Evolutionary conservation across 37 sponge, comb jelly and placozoan species (phyloP).

Genomic region (Sycon ciliatum): DNA sequence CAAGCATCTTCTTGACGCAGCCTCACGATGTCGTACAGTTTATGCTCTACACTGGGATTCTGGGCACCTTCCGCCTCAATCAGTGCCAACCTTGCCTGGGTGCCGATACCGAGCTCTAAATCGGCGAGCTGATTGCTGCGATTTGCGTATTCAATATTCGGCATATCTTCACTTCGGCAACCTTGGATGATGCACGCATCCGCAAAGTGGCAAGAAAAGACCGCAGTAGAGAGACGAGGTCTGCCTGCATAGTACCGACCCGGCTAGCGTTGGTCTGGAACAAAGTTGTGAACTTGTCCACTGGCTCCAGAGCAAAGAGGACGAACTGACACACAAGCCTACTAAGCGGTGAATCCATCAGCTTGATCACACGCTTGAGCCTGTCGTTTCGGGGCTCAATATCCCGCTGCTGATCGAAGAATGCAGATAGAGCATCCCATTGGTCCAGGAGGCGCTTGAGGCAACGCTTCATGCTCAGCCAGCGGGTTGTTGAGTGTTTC

Average conservation of each 20-base stretch:
- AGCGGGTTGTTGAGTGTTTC: too few species aligned
- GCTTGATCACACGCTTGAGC: too few species aligned
- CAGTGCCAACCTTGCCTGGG: conserved; percentile 6
- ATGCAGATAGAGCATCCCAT: too few species aligned
- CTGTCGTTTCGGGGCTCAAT: too few species aligned
- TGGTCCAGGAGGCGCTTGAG: too few species aligned
- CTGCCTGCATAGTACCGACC: not conserved
- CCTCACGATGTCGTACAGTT: conserved; percentile 16
- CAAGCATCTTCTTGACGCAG: conserved; percentile 25
- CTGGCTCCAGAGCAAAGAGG: not conserved
- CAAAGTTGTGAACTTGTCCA: not conserved
- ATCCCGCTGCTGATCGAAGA: too few species aligned
- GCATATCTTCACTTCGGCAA: too few species aligned
- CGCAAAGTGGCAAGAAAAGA: not conserved
- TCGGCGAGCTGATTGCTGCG: conserved; percentile 2
- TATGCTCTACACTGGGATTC: not conserved
- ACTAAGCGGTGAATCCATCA: too few species aligned
- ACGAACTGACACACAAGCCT: too few species aligned
- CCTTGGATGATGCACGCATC: not conserved
- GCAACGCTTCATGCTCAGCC: too few species aligned
- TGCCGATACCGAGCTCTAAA: conserved; percentile 23
- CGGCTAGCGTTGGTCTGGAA: conserved; percentile 11
- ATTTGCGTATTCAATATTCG: too few species aligned
- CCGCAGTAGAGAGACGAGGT: not conserved
- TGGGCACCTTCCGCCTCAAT: conserved; percentile 16